phyloP scores from a whole-genome alignment of 2,113 vertebrate genomes.

The Caretta caretta region DNA sequence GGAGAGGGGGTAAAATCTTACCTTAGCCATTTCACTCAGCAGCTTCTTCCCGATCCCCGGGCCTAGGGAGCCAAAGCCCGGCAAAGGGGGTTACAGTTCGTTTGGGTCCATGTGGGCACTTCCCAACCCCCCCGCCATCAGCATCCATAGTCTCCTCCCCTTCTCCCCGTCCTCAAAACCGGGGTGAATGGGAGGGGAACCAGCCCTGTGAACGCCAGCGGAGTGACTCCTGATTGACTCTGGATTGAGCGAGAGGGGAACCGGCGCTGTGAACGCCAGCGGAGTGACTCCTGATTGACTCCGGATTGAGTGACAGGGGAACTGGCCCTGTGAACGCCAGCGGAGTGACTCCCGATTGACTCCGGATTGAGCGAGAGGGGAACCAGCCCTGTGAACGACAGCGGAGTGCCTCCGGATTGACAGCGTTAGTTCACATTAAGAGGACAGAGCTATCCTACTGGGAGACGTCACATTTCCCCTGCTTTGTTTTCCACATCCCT shows the following conservation, averaged over 20 bases:
- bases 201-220: background rate
- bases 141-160: background rate
- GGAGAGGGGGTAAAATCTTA: background rate
- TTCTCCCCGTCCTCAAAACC: too few relatives aligned
- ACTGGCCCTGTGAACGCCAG: background rate
- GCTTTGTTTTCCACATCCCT: too few relatives aligned
- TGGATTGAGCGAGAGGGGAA: background rate
- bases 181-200: too few relatives aligned
- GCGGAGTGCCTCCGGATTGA: background rate
- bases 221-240: background rate
- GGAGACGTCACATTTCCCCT: too few relatives aligned
- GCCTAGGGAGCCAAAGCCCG: background rate
- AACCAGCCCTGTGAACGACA: too few relatives aligned
- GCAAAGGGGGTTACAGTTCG: background rate
- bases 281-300: background rate
- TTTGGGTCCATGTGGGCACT: background rate
- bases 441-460: too few relatives aligned
- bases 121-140: too few relatives aligned
- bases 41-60: background rate
- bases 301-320: background rate
- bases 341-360: background rate
- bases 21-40: background rate
- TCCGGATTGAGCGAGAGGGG: too few relatives aligned
- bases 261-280: background rate
- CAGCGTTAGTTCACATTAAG: too few relatives aligned